These are phyloP conservation scores for Odiellus spinosus DNA, from an alignment of 2,888 invertebrate species.

Conservation along the genomic window DNA sequence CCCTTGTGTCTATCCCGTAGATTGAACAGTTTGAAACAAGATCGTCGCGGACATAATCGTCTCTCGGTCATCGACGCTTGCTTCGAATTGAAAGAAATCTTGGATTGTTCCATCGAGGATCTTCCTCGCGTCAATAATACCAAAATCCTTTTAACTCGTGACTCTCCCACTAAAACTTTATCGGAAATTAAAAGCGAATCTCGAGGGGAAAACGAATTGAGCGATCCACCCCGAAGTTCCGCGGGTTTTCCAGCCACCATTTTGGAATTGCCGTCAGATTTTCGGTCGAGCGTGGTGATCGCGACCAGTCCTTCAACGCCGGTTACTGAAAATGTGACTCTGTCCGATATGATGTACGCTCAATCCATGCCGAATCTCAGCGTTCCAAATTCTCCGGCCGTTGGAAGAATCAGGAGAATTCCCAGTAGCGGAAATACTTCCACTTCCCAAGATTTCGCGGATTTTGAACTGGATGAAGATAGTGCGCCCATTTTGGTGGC, in stretches of 20 bases:
- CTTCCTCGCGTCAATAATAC: conserved; percentile 1
- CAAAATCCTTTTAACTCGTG: not conserved
- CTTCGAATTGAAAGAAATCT: conserved; percentile 7
- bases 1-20: conserved; percentile 14
- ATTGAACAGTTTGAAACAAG: conserved; percentile 11
- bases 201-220: conserved; percentile 6
- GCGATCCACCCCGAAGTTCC: conserved; percentile 10
- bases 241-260: conserved; percentile 14
- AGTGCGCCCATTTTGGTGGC: conserved; percentile 11
- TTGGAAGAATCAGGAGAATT: conserved; percentile 6
- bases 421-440: conserved; percentile 20
- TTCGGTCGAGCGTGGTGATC: conserved; percentile 15
- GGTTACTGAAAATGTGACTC: conserved; percentile 8
- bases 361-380: conserved; percentile 20
- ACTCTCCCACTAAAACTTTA: conserved; percentile 5
- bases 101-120: conserved; percentile 1
- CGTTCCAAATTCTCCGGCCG: conserved; percentile 9
- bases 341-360: conserved; percentile 10
- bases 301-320: conserved; percentile 15
- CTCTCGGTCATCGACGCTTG: conserved; percentile 15
- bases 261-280: conserved; percentile 15
- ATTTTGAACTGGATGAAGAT: conserved; percentile 20
- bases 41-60: conserved; percentile 9
- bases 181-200: conserved; percentile 6
- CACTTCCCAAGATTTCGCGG: conserved; percentile 20